These are phyloP conservation scores for Acleris literana DNA, from an alignment of 2,888 invertebrate genomes.

Conservation along the genomic window DNA sequence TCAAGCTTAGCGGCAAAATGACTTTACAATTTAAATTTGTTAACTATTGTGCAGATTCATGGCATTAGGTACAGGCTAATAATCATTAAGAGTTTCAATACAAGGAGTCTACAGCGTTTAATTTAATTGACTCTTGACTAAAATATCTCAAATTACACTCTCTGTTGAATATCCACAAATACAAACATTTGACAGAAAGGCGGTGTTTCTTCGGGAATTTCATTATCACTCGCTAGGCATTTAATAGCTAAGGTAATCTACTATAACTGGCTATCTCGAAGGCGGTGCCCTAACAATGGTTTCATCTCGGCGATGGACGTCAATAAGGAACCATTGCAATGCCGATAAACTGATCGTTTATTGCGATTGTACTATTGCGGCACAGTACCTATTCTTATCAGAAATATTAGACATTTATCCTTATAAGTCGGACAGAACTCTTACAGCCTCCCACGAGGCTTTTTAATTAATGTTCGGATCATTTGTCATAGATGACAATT, in stretches of 20 bases:
- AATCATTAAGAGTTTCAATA: not conserved
- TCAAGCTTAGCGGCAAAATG: slow-evolving; percentile 1
- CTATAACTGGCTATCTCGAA: slow-evolving; percentile 4
- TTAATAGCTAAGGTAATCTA: slow-evolving; percentile 17
- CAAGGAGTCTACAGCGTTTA: not conserved
- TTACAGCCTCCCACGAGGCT: slow-evolving; percentile 5
- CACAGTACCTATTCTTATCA: not conserved
- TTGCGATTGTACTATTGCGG: slow-evolving; percentile 13
- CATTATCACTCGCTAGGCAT: slow-evolving; percentile 12
- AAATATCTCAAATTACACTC: no score
- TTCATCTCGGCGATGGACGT: slow-evolving; percentile 20
- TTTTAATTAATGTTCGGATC: slow-evolving; percentile 10
- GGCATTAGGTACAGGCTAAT: not conserved
- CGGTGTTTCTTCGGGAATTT: slow-evolving; percentile 10
- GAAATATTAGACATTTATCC: slow-evolving; percentile 3
- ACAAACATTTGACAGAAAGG: not conserved
- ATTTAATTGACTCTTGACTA: no score
- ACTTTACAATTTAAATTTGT: not conserved
- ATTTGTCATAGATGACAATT: not conserved
- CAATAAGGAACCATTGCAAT: slow-evolving; percentile 29
- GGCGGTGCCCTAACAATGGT: slow-evolving; percentile 17
- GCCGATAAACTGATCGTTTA: slow-evolving; percentile 23
- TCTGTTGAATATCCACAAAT: not conserved
- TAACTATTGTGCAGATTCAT: slow-evolving; percentile 5
- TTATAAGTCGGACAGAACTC: not conserved